Conservation (phyloP, 2,797 vertebrate species). For the Sardinella longiceps region DNA sequence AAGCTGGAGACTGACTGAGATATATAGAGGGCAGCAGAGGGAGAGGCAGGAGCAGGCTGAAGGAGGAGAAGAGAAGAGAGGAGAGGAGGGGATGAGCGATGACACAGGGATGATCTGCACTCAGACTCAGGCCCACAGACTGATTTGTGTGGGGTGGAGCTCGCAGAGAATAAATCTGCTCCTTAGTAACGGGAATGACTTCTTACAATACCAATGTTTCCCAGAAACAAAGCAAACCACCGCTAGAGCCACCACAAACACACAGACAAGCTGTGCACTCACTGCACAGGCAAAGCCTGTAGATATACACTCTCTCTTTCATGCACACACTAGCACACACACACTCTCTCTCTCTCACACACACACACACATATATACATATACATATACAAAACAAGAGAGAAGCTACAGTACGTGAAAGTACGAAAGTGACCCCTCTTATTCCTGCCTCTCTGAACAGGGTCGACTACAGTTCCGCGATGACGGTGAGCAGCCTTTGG, state of each 20-base stretch:
- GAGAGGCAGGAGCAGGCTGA: not conserved
- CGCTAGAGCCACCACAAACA: not conserved
- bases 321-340: not conserved
- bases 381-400: not conserved
- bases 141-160: constrained; percentile 8
- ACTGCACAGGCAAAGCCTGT: too few relatives aligned
- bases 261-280: not conserved
- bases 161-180: not conserved
- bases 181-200: not conserved
- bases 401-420: not conserved
- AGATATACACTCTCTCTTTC: not conserved
- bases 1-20: not conserved
- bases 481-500: not conserved
- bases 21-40: not conserved
- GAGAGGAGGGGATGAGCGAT: not conserved
- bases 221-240: not conserved
- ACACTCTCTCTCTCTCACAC: not conserved
- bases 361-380: not conserved
- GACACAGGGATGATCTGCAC: not conserved
- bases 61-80: not conserved
- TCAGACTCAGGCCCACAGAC: not conserved
- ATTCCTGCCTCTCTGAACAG: not conserved
- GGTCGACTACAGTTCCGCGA: not conserved
- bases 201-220: not conserved
- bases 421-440: not conserved